Conservation (phyloP, 2,797 vertebrate species). For the Crocodylus rhombifer region DNA sequence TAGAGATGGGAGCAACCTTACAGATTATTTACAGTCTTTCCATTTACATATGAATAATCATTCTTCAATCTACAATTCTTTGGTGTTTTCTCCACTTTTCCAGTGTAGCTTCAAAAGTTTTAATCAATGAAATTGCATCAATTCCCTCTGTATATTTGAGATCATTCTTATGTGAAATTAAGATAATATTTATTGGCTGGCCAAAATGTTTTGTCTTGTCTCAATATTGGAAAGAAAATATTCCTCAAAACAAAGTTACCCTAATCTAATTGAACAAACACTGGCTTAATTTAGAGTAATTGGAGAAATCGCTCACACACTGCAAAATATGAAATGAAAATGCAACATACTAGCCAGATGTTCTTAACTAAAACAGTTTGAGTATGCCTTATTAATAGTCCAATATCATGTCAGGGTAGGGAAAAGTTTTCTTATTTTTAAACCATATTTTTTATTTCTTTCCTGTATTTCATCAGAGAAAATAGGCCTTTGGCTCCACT, state of each 20-base stretch:
- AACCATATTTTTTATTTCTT: neutral
- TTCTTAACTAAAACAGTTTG: neutral
- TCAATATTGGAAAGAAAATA: neutral
- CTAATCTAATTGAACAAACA: neutral
- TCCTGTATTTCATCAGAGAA: neutral
- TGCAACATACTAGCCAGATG: rapidly evolving
- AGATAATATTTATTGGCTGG: neutral
- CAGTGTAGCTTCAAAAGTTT: neutral
- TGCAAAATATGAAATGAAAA: neutral
- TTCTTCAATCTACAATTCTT: neutral
- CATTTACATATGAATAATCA: too few relatives aligned
- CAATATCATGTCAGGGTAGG: too few relatives aligned
- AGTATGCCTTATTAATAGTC: neutral
- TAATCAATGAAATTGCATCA: neutral
- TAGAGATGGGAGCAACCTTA: neutral
- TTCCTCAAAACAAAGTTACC: neutral
- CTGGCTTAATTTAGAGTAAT: neutral
- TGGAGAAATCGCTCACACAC: neutral
- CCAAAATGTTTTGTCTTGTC: neutral
- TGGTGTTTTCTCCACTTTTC: neutral
- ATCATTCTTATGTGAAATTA: neutral
- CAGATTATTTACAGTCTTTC: neutral
- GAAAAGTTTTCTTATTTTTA: neutral
- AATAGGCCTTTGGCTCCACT: neutral
- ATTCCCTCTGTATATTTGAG: neutral